These are phyloP conservation scores for Ennomos quercinarius DNA, from an alignment of 2,888 invertebrate genomes.

Conservation along the genomic window DNA sequence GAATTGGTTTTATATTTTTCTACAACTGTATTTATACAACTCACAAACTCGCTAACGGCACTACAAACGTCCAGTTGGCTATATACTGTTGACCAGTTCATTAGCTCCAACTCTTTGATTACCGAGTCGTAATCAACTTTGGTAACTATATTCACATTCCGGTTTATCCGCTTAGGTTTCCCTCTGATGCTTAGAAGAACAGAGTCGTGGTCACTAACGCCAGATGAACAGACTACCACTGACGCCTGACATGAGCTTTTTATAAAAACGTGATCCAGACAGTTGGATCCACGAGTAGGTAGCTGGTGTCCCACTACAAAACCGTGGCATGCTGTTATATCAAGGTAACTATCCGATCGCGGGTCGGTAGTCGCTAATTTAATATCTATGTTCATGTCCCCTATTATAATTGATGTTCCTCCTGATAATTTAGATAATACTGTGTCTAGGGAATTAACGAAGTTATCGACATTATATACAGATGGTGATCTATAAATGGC, in stretches of 20 bases:
- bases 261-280: neutral
- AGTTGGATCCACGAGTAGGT: neutral
- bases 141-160: neutral
- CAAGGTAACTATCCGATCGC: neutral
- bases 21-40: neutral
- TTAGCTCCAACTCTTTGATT: neutral
- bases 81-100: neutral
- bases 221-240: neutral
- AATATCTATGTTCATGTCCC: neutral
- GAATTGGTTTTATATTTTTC: neutral
- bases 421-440: neutral
- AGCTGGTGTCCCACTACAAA: neutral
- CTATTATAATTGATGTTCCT: neutral
- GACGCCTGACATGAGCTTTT: neutral
- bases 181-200: neutral
- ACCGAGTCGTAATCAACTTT: neutral
- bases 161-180: neutral
- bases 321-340: neutral
- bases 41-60: neutral
- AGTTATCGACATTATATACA: neutral
- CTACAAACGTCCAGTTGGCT: neutral
- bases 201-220: neutral
- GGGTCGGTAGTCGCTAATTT: neutral
- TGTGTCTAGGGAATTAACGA: neutral
- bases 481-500: neutral